Conservation (phyloP, 2,113 vertebrate species). For the Rhipidura dahli region DNA sequence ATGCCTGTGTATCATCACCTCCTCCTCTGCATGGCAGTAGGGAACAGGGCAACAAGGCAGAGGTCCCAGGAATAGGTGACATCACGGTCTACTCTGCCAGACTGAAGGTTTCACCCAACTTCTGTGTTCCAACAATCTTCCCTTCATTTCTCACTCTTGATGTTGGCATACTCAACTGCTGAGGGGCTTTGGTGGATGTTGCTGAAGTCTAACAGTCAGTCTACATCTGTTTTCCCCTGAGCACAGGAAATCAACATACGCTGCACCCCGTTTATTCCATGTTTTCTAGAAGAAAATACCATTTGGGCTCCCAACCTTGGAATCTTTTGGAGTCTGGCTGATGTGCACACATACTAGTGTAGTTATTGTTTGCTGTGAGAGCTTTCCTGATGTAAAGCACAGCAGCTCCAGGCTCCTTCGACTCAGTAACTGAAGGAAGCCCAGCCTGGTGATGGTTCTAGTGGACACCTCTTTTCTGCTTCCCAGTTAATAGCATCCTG, state of each 20-base stretch:
- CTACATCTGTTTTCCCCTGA: background rate
- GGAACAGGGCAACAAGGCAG: background rate
- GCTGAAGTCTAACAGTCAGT: background rate
- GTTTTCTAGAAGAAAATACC: background rate
- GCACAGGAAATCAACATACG: rapidly evolving
- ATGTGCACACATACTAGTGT: rapidly evolving
- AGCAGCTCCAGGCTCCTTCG: background rate
- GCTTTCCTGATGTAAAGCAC: background rate
- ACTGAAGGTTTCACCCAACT: background rate
- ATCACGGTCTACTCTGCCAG: background rate
- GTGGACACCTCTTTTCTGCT: background rate
- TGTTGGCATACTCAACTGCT: background rate
- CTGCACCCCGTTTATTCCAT: rapidly evolving
- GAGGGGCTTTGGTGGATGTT: background rate
- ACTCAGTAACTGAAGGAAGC: background rate
- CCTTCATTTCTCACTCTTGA: background rate
- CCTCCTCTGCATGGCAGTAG: background rate
- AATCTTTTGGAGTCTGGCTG: background rate
- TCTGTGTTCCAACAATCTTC: background rate
- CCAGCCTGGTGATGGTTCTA: background rate
- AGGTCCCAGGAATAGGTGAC: background rate
- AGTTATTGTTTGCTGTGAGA: background rate
- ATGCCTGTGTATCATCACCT: background rate
- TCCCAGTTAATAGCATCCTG: background rate
- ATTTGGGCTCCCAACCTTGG: background rate